Evolutionary conservation across 2,888 invertebrate genomes (phyloP).

Genomic region (Drosophila tanythrix): DNA sequence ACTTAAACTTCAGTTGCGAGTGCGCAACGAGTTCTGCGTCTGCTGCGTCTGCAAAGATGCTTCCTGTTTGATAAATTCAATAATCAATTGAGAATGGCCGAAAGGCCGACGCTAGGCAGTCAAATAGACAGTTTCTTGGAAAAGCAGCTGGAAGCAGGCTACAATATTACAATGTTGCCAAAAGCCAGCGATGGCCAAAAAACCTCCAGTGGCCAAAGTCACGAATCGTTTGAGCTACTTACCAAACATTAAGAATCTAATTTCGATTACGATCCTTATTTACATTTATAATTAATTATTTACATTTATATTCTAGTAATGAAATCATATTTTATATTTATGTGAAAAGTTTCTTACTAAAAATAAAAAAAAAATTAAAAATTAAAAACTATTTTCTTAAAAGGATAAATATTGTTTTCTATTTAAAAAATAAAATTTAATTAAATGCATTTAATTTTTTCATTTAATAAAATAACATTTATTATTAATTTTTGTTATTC

Average conservation of each 20-base stretch:
- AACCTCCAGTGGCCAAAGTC: slow-evolving; percentile 6
- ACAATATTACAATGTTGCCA: slow-evolving; percentile 20
- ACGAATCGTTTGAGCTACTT: slow-evolving; percentile 11
- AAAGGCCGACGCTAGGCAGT: slow-evolving; percentile 69
- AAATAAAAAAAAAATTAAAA: background rate
- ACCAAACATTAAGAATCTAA: slow-evolving; percentile 1
- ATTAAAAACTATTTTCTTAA: background rate
- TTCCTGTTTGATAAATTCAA: slow-evolving; percentile 78
- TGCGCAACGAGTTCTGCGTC: slow-evolving; percentile 62
- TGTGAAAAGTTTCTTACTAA: background rate
- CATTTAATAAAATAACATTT: background rate
- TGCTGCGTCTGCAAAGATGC: slow-evolving; percentile 63
- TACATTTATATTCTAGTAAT: too few relatives aligned
- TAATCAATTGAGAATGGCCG: slow-evolving; percentile 75
- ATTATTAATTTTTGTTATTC: background rate
- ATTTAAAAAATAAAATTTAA: background rate
- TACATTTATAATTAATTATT: too few relatives aligned
- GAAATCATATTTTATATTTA: too few relatives aligned
- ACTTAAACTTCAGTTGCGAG: slow-evolving; percentile 9
- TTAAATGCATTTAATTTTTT: background rate
- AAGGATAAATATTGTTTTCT: background rate
- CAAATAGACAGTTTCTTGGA: slow-evolving; percentile 68
- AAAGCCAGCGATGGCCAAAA: slow-evolving; percentile 19
- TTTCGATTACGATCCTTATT: too few relatives aligned
- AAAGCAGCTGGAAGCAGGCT: slow-evolving; percentile 74